These are phyloP conservation scores for Buphagus erythrorhynchus DNA, from an alignment of 2,797 vertebrate genomes.

Conservation along the genomic window DNA sequence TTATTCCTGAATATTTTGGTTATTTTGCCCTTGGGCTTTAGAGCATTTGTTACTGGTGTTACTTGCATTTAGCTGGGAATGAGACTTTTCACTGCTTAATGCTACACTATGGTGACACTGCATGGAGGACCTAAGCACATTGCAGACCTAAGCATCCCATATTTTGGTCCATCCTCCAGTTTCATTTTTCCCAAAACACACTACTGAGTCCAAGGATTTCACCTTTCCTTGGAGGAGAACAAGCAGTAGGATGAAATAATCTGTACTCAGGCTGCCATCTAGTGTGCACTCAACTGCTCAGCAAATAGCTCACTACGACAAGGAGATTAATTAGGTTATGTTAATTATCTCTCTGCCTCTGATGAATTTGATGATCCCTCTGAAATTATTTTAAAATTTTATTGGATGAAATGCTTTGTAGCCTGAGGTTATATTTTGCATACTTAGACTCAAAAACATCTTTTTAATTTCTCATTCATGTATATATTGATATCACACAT, in stretches of 20 bases:
- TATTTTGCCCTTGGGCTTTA: neutral
- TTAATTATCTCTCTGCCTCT: neutral
- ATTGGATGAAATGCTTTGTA: neutral
- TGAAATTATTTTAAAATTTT: conserved; percentile 6
- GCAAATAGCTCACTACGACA: neutral
- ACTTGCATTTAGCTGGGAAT: neutral
- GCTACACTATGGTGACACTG: rapidly evolving
- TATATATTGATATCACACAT: neutral
- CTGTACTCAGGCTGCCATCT: conserved; percentile 17
- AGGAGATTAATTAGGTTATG: neutral
- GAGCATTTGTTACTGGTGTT: neutral
- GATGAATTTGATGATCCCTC: neutral
- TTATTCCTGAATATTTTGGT: neutral
- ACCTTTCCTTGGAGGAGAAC: neutral
- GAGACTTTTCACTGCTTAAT: neutral
- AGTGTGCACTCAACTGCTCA: neutral
- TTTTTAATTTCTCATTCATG: conserved; percentile 31
- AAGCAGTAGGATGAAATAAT: neutral
- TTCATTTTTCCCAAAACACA: neutral
- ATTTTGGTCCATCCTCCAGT: neutral
- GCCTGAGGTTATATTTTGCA: neutral
- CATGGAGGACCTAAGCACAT: neutral
- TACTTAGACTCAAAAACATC: neutral
- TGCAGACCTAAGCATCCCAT: neutral
- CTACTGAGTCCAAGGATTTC: neutral